These are phyloP conservation scores for Mactromeris polynyma DNA, from an alignment of 2,888 invertebrate species.

Conservation along the genomic window DNA sequence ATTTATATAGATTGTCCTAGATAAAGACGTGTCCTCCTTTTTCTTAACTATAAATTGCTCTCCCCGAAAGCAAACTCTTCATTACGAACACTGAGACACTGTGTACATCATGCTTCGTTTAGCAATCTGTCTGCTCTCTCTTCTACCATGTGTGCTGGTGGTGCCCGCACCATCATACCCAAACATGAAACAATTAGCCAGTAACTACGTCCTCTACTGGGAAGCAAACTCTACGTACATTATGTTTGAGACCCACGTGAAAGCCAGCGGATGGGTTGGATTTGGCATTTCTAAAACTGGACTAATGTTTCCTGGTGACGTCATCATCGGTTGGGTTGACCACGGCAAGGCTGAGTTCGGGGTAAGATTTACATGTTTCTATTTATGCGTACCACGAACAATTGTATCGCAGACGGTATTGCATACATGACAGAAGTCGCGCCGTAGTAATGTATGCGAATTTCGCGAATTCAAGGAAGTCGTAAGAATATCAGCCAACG, in stretches of 20 bases:
- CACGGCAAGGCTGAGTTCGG: neutral
- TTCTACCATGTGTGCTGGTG: neutral
- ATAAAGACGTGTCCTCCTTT: neutral
- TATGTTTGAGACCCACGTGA: neutral
- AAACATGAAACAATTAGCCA: neutral
- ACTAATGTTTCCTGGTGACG: neutral
- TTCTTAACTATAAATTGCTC: neutral
- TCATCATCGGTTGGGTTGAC: neutral
- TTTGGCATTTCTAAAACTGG: neutral
- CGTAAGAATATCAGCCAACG: too few species aligned
- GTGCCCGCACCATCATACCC: neutral
- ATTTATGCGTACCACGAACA: too few species aligned
- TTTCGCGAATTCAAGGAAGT: too few species aligned
- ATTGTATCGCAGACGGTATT: too few species aligned
- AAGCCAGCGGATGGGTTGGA: neutral
- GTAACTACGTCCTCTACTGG: neutral
- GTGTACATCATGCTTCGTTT: neutral
- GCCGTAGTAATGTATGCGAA: too few species aligned
- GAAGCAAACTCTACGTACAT: conserved; percentile 3
- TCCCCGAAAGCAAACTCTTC: neutral
- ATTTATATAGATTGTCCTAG: too few species aligned
- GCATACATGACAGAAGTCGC: too few species aligned
- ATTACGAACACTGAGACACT: neutral
- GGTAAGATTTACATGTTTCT: neutral
- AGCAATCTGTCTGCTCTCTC: neutral